These are phyloP conservation scores for Otocyon megalotis DNA, from an alignment of 2,113 vertebrate species.

Conservation along the genomic window DNA sequence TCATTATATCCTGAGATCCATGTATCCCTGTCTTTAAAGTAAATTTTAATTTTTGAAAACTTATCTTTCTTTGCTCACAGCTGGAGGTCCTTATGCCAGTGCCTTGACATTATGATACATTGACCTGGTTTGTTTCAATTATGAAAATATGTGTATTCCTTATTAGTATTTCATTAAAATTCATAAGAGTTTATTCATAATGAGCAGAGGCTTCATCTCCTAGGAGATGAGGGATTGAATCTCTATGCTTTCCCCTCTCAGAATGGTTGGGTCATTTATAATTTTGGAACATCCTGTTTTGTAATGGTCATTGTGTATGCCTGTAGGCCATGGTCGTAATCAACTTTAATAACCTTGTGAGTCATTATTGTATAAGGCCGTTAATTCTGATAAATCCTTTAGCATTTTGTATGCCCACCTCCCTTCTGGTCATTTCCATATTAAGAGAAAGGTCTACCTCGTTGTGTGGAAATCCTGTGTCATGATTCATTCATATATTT, in stretches of 20 bases:
- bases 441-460: background rate
- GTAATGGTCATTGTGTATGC: background rate
- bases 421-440: background rate
- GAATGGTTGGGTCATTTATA: background rate
- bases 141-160: background rate
- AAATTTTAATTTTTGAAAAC: constrained; percentile 23
- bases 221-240: background rate
- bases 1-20: background rate
- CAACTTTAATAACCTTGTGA: background rate
- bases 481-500: background rate
- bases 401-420: background rate
- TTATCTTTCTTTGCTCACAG: background rate
- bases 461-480: background rate
- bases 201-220: background rate
- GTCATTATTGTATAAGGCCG: background rate
- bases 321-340: background rate
- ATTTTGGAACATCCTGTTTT: background rate
- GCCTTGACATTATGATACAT: background rate
- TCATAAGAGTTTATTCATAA: background rate
- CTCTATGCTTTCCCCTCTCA: background rate
- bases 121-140: background rate
- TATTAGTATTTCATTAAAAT: constrained; percentile 24
- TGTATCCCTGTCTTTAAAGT: background rate
- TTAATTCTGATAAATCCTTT: background rate
- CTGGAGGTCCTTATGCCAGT: background rate